phyloP scores from a whole-genome alignment of 2,888 invertebrate genomes.

The Plutella xylostella region DNA sequence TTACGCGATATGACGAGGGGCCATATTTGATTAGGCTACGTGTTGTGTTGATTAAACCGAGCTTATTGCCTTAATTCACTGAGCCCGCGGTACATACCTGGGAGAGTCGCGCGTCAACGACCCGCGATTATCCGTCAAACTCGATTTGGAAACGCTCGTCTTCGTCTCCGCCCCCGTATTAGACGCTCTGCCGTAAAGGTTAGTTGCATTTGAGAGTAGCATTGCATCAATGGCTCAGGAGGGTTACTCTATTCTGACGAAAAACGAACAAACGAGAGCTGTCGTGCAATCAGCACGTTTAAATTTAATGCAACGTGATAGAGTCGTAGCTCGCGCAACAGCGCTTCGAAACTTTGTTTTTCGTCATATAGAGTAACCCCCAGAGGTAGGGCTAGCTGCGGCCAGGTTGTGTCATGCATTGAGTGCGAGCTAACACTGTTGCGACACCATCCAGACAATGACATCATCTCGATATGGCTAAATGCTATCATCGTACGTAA shows the following conservation, averaged over 20 bases:
- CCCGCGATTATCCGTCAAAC: constrained; percentile 25
- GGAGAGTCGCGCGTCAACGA: constrained; percentile 23
- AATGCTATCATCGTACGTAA: too few species aligned
- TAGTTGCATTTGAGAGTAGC: neutral
- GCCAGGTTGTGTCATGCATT: constrained; percentile 21
- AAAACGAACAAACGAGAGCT: too few species aligned
- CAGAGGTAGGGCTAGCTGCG: too few species aligned
- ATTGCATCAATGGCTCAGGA: constrained; percentile 2
- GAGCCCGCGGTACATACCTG: constrained; percentile 33
- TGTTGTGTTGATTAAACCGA: constrained; percentile 66
- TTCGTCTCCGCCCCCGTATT: too few species aligned
- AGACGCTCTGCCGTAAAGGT: neutral
- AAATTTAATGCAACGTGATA: too few species aligned
- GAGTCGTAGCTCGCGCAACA: too few species aligned
- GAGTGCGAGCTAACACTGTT: constrained; percentile 19
- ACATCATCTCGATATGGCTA: constrained; percentile 17
- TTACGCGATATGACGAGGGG: constrained; percentile 62
- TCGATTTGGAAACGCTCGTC: constrained; percentile 30
- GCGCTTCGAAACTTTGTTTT: too few species aligned
- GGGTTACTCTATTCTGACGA: too few species aligned
- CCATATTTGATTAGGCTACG: constrained; percentile 67
- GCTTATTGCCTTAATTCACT: constrained; percentile 63
- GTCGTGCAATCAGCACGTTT: too few species aligned
- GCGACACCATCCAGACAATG: constrained; percentile 34
- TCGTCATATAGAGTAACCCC: too few species aligned